phyloP scores from a whole-genome alignment of 1,140 invertebrate genomes.

The Brachionus asplanchnoidis region DNA sequence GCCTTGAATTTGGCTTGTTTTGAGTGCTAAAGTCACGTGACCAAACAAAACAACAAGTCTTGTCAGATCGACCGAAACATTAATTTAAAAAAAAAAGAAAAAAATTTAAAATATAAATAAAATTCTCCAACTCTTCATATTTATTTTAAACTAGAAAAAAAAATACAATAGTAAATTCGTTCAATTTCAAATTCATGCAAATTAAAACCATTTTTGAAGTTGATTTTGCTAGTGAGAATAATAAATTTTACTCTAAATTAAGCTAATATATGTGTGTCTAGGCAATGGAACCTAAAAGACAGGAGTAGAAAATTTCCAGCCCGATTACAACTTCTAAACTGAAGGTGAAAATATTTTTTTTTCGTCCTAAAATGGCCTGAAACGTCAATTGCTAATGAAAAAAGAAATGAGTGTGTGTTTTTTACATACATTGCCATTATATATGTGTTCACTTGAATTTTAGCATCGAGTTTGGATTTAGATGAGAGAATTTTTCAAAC shows the following conservation, averaged over 20 bases:
- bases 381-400: neutral
- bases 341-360: neutral
- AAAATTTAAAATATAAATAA: neutral
- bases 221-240: neutral
- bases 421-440: neutral
- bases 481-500: neutral
- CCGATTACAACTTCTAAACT: neutral
- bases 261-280: neutral
- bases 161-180: neutral
- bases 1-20: neutral
- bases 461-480: neutral
- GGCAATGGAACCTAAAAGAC: neutral
- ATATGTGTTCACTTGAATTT: neutral
- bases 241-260: neutral
- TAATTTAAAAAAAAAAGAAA: neutral
- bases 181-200: slow-evolving; percentile 19
- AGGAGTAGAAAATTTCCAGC: neutral
- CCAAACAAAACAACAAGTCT: neutral
- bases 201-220: slow-evolving; percentile 4
- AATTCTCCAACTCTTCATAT: neutral
- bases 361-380: neutral
- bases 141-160: neutral
- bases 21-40: neutral
- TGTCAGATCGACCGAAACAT: neutral
- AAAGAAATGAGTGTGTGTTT: neutral